phyloP scores from a whole-genome alignment of 2,113 vertebrate genomes.

The Myotis davidii region DNA sequence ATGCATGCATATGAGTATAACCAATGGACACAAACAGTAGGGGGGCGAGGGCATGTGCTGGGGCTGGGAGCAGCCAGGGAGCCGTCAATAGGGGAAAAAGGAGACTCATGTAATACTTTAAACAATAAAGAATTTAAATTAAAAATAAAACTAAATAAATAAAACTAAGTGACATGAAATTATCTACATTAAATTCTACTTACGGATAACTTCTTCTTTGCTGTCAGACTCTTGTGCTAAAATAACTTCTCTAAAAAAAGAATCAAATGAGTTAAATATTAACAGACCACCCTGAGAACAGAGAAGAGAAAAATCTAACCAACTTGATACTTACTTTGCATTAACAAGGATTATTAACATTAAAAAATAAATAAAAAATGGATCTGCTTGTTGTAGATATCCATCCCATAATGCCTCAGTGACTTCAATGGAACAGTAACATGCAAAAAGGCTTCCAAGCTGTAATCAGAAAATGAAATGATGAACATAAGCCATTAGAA shows the following conservation, averaged over 20 bases:
- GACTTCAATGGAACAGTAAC: conserved; percentile 92
- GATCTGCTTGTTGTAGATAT: conserved; percentile 97
- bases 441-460: conserved; percentile 96
- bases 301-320: not conserved
- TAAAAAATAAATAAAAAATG: conserved; percentile 98
- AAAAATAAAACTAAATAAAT: too few relatives aligned
- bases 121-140: too few relatives aligned
- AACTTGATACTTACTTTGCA: conserved; percentile 91
- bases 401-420: conserved; percentile 96
- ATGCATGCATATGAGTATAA: too few relatives aligned
- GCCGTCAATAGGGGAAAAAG: too few relatives aligned
- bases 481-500: conserved; percentile 66
- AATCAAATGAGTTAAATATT: conserved; percentile 75
- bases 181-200: conserved; percentile 79
- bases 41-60: too few relatives aligned
- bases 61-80: too few relatives aligned
- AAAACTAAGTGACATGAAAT: not conserved
- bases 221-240: conserved; percentile 89
- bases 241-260: conserved; percentile 90
- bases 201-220: conserved; percentile 95
- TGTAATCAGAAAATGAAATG: conserved; percentile 76
- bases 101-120: too few relatives aligned
- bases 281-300: conserved; percentile 38
- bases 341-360: conserved; percentile 99
- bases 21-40: too few relatives aligned